Evolutionary conservation across 2,888 invertebrate genomes (phyloP).

Genomic region (Azorinus chamasolen): DNA sequence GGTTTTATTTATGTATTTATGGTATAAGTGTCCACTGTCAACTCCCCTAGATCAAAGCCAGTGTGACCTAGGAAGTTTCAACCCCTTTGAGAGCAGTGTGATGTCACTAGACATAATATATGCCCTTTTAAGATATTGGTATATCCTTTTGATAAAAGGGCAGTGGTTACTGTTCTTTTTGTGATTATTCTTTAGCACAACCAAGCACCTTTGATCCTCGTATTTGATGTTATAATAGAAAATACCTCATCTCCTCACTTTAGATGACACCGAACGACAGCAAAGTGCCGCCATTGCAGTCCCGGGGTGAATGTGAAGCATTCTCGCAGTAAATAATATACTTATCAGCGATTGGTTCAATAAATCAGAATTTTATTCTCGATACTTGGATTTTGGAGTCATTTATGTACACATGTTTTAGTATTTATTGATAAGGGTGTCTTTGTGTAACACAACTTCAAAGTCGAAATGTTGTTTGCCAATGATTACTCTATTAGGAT

Average conservation of each 20-base stretch:
- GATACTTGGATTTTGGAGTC: constrained; percentile 63
- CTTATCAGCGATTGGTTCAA: constrained; percentile 67
- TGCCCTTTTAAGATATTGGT: too few species aligned
- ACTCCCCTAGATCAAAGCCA: too few species aligned
- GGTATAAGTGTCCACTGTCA: too few species aligned
- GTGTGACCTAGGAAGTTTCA: too few species aligned
- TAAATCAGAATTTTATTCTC: constrained; percentile 66
- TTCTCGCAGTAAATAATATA: constrained; percentile 62
- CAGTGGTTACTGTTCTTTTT: too few species aligned
- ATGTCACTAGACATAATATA: too few species aligned
- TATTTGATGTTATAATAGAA: constrained; percentile 28
- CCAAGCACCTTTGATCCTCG: constrained; percentile 18
- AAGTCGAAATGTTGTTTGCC: constrained; percentile 52
- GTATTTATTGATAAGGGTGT: constrained; percentile 64
- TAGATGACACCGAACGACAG: constrained; percentile 51
- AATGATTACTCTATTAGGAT: constrained; percentile 59
- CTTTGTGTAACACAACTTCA: constrained; percentile 63
- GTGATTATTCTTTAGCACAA: not conserved
- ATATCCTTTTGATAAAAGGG: too few species aligned
- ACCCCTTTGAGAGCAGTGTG: too few species aligned
- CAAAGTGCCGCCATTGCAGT: constrained; percentile 58
- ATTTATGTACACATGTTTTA: constrained; percentile 67
- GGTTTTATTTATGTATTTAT: too few species aligned
- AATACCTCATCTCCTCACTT: constrained; percentile 26
- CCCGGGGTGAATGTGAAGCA: constrained; percentile 61